Evolutionary conservation across 2,797 vertebrate genomes (phyloP).

Genomic region (Lophius americanus): DNA sequence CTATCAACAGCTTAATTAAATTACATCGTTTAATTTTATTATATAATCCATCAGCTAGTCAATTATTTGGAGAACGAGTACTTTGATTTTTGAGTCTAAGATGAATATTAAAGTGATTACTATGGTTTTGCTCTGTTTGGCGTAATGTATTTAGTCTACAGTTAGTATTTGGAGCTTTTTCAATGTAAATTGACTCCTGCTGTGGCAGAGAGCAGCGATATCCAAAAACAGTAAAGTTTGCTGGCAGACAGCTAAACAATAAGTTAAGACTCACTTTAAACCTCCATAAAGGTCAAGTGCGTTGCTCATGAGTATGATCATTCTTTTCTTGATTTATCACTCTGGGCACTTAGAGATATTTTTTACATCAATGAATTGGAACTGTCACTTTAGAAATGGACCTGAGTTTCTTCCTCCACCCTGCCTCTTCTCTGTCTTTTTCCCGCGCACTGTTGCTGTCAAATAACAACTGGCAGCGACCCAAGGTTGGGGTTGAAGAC

Average conservation of each 20-base stretch:
- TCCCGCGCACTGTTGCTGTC: constrained; percentile 35
- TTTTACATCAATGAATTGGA: not conserved
- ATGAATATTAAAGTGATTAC: too few species aligned
- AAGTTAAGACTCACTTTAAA: not conserved
- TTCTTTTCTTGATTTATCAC: too few species aligned
- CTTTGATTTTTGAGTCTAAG: too few species aligned
- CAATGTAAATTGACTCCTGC: too few species aligned
- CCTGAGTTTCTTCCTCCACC: not conserved
- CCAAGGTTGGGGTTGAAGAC: constrained; percentile 53
- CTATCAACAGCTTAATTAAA: not conserved
- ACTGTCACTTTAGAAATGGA: not conserved
- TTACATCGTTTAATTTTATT: not conserved
- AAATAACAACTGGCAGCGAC: constrained; percentile 65
- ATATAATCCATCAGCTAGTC: not conserved
- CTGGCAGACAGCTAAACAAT: not conserved
- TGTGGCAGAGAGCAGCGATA: not conserved
- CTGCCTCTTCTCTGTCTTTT: constrained; percentile 20
- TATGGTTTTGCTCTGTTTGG: too few species aligned
- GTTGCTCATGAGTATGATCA: too few species aligned
- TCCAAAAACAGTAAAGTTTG: not conserved
- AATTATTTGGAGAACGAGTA: too few species aligned
- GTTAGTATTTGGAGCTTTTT: not conserved
- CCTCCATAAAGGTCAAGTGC: too few species aligned
- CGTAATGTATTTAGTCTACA: too few species aligned
- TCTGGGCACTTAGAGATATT: not conserved